phyloP scores from a whole-genome alignment of 2,797 vertebrate genomes.

The Cuculus canorus region DNA sequence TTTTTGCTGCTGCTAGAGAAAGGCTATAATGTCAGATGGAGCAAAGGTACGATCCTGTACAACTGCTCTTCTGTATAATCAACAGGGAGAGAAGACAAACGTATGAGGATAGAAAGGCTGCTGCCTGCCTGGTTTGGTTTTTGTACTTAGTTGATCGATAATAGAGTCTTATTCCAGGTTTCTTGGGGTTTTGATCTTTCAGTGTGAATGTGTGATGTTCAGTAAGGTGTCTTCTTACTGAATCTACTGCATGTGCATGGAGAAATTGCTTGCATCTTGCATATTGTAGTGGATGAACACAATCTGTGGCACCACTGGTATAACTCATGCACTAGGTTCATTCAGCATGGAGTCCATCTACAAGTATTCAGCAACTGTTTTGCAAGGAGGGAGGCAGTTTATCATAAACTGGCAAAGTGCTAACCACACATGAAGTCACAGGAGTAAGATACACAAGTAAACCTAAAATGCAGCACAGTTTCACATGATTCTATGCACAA shows the following conservation, averaged over 20 bases:
- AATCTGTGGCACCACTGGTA: neutral
- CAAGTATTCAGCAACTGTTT: fast-evolving
- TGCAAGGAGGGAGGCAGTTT: neutral
- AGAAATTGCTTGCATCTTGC: neutral
- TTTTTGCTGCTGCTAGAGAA: neutral
- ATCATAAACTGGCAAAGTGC: neutral
- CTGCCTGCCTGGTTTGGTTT: neutral
- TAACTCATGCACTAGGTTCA: neutral
- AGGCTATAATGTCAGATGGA: neutral
- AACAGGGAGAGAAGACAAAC: neutral
- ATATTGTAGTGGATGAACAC: neutral
- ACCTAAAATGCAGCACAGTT: neutral
- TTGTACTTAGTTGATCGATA: neutral
- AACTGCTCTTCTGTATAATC: neutral
- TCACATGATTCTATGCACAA: neutral
- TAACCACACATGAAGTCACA: neutral
- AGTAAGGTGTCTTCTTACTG: neutral
- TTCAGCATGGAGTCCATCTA: neutral
- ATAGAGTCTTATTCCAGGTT: neutral
- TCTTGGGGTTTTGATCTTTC: neutral
- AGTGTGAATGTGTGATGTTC: neutral
- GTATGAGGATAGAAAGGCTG: neutral
- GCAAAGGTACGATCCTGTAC: neutral
- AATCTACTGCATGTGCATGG: fast-evolving
- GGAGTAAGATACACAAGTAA: neutral